Percentiles rank a stretch among this genome's conserved stretches.
These are phyloP conservation scores for Cardinalis cardinalis DNA, from an alignment of 2,113 vertebrate genomes.

Conservation along the genomic window DNA sequence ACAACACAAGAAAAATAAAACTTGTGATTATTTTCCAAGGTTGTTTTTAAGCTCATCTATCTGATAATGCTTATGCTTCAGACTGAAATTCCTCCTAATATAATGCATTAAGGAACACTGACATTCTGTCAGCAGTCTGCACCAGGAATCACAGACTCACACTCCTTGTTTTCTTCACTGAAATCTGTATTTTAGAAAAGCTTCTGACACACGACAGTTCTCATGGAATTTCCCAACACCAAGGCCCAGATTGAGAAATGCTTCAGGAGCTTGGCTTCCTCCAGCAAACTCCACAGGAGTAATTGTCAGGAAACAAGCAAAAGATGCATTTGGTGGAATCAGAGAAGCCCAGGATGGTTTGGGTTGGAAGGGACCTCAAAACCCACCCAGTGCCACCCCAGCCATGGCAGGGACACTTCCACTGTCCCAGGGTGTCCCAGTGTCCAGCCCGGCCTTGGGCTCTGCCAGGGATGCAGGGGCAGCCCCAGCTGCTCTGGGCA, in stretches of 20 bases:
- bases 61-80: background rate
- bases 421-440: background rate
- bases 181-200: background rate
- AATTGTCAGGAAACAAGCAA: background rate
- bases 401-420: background rate
- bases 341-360: background rate
- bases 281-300: background rate
- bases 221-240: background rate
- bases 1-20: conserved; percentile 37
- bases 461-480: background rate
- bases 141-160: background rate
- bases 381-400: accelerated
- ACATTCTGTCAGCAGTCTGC: background rate
- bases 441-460: background rate
- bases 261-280: background rate
- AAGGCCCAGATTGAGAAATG: background rate
- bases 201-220: background rate
- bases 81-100: conserved; percentile 25
- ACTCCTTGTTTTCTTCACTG: background rate
- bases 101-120: background rate
- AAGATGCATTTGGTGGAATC: accelerated
- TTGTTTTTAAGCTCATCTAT: conserved; percentile 38
- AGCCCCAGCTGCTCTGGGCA: background rate
- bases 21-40: conserved; percentile 50
- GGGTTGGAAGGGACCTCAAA: no score